phyloP scores from a whole-genome alignment of 1,140 invertebrate species.

The Danaus plexippus region DNA sequence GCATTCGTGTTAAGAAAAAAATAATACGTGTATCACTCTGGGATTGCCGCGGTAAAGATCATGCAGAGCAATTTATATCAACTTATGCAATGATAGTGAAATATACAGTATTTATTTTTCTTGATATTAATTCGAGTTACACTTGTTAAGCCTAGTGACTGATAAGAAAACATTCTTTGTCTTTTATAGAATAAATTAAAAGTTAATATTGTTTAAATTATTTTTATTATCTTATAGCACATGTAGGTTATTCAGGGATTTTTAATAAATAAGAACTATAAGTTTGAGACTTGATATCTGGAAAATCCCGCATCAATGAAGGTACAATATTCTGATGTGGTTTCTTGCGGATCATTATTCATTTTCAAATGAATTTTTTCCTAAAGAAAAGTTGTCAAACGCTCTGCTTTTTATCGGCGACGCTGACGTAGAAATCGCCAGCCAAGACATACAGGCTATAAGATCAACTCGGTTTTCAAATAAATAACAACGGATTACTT shows the following conservation, averaged over 20 bases:
- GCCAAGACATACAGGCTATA: too few species aligned
- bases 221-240: too few species aligned
- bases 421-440: constrained; percentile 2
- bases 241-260: not conserved
- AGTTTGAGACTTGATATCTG: constrained; percentile 18
- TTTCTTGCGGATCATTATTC: constrained; percentile 22
- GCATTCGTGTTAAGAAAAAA: not conserved
- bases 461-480: too few species aligned
- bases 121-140: not conserved
- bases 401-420: constrained; percentile 18
- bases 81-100: not conserved
- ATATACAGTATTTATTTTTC: not conserved
- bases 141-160: not conserved
- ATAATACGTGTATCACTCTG: not conserved
- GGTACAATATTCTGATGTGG: constrained; percentile 19
- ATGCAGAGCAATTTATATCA: too few species aligned
- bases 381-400: constrained; percentile 14
- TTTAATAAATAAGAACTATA: constrained; percentile 16
- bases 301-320: constrained; percentile 23
- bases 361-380: constrained; percentile 20
- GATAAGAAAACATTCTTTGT: too few species aligned
- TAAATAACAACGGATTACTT: too few species aligned
- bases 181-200: too few species aligned
- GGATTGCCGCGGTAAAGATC: not conserved
- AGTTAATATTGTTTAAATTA: too few species aligned